Evolutionary conservation across 2,113 vertebrate species (phyloP).

Genomic region (Chaenogobius annularis): DNA sequence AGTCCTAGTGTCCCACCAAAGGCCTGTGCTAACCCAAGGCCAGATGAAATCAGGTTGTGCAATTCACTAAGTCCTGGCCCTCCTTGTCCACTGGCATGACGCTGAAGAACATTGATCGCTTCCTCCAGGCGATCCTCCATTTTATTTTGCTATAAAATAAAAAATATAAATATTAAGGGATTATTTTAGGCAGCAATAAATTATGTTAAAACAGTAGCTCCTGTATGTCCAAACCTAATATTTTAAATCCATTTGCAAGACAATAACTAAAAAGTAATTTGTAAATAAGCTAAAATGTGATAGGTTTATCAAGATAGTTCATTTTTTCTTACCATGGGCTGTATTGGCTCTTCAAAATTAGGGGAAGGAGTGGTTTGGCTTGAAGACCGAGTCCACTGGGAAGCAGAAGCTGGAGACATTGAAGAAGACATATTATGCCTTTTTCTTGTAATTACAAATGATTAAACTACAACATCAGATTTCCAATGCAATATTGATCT

Average conservation of each 20-base stretch:
- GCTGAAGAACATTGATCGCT: conserved; percentile 92
- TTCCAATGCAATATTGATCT: no score
- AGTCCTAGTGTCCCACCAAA: conserved; percentile 80
- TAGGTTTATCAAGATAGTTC: background rate
- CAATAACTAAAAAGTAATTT: background rate
- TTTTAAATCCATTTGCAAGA: no score
- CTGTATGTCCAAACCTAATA: no score
- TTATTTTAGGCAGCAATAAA: background rate
- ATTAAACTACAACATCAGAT: no score
- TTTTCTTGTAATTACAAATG: no score
- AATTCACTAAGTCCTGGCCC: conserved; percentile 80
- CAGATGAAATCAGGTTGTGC: conserved; percentile 79
- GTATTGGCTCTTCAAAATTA: conserved; percentile 87
- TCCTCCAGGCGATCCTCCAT: conserved; percentile 95
- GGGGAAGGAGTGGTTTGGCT: conserved; percentile 90
- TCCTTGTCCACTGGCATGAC: conserved; percentile 86
- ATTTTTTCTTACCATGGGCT: conserved; percentile 80
- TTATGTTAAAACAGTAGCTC: background rate
- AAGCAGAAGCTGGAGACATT: conserved; percentile 76
- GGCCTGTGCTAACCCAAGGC: conserved; percentile 76
- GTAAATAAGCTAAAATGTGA: background rate
- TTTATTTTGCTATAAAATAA: conserved; percentile 80
- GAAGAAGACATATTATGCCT: background rate
- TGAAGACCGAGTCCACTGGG: conserved; percentile 90
- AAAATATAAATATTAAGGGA: conserved; percentile 1